These are phyloP conservation scores for Amaurobius ferox DNA, from an alignment of 2,888 invertebrate species.

Conservation along the genomic window DNA sequence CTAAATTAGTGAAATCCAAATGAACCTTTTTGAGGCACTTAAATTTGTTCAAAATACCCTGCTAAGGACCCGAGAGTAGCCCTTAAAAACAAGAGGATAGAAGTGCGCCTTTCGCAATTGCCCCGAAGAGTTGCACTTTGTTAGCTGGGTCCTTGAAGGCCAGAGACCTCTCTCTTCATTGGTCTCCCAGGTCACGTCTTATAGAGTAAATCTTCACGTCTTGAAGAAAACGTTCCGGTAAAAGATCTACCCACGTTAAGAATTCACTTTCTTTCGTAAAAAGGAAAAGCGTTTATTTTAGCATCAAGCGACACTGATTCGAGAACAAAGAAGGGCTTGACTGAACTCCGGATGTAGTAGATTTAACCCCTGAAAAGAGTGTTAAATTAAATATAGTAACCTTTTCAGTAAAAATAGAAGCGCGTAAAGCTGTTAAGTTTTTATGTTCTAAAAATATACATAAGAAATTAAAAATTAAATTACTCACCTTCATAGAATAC, in stretches of 20 bases:
- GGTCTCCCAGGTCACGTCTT: constrained; percentile 49
- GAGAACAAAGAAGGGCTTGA: background rate
- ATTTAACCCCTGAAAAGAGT: background rate
- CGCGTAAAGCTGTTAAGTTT: too few relatives aligned
- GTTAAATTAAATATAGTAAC: background rate
- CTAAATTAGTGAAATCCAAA: background rate
- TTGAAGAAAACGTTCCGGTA: constrained; percentile 33
- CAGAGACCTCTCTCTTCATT: constrained; percentile 32
- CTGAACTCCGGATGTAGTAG: background rate
- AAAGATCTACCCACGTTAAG: constrained; percentile 25
- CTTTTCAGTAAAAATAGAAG: background rate
- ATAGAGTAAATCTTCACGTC: constrained; percentile 28
- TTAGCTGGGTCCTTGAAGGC: constrained; percentile 43
- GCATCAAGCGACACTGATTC: background rate
- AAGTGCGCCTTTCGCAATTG: background rate
- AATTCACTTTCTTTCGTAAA: constrained; percentile 23
- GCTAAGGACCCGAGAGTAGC: background rate
- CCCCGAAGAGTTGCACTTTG: constrained; percentile 32
- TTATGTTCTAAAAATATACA: too few relatives aligned
- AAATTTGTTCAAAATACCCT: constrained; percentile 1
- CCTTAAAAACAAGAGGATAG: constrained; percentile 8
- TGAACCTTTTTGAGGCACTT: background rate
- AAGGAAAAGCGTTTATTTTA: constrained; percentile 22
- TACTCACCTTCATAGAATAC: too few relatives aligned
- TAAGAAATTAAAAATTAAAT: too few relatives aligned